Evolutionary conservation across 1,140 invertebrate species (phyloP), one percentile per base, ranked within the genome.

Genomic region (Sesamia nonagrioides): DNA sequence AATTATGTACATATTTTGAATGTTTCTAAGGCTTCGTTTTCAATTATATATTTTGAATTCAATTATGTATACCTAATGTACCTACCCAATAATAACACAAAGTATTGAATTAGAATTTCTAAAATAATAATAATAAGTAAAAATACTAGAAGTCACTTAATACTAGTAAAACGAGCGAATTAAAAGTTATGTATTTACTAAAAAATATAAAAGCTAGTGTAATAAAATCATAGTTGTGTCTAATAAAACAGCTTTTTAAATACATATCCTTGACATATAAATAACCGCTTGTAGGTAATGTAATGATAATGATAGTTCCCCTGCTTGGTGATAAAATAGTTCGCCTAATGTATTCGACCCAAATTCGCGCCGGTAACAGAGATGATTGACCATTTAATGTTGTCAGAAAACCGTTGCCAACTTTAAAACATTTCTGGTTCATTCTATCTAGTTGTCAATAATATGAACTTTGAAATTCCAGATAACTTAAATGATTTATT

Each of bases 341-440:
- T 80, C 84, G 80, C 61, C 75, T 89, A 90, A 92, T 91, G 84
- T 90, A 89, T 90, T 90, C 85, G 91, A 91, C 90, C 90, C 84
- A 92, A 86, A 86, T 94, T 82, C 77, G 48, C 82, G 72, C 82
- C 84, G 83, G 91, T n/a, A 91, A 89, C 86, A 82, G 85, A 91
- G 91, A 91, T 90, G 88, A 92, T 89, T 92, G 91, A 88, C 90
- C 90, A 90, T 91, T 90, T 93, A 92, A 93, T 90, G 87, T 88
- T 88, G 89, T 86, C 89, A 88, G 86, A 89, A 82, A 86, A 90
- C 87, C 89, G 88, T 92, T 90, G 84, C 83, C 74, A 89, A 79
- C 81, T 79, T 61, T 68, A 42, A 72, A 79, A 48, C 21, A 40
- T 79, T 45, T 58, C 66, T 77, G 9, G n/a, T 37, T 40, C 21